phyloP scores from a whole-genome alignment of 2,888 invertebrate species.

The Petrolisthes manimaculis region DNA sequence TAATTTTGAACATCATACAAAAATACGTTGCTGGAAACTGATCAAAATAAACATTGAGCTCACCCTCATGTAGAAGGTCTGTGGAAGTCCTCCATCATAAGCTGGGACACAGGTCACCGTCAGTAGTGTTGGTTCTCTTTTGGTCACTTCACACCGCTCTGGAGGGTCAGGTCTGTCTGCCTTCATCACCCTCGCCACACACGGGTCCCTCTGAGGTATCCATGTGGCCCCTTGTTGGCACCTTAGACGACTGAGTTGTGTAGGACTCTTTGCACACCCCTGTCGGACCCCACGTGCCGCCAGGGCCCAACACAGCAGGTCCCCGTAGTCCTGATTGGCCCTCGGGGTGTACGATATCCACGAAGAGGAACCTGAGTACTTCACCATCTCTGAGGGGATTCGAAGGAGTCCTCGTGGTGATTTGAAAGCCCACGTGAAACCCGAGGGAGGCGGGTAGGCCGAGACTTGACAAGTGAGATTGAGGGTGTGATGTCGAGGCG shows the following conservation, averaged over 20 bases:
- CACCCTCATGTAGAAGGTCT: conserved; percentile 61
- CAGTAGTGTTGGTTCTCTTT: conserved; percentile 20
- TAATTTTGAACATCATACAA: too few species aligned
- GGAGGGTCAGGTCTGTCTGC: conserved; percentile 48
- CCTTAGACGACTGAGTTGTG: not conserved
- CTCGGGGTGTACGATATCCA: conserved; percentile 51
- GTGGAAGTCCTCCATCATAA: conserved; percentile 46
- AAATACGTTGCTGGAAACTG: not conserved
- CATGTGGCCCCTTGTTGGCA: conserved; percentile 1
- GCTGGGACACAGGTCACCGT: conserved; percentile 45
- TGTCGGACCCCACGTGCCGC: not conserved
- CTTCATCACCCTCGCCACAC: conserved; percentile 33
- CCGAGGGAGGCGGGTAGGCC: conserved; percentile 66
- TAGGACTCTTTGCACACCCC: not conserved
- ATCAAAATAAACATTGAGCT: not conserved
- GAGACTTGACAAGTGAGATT: conserved; percentile 67
- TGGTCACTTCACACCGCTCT: conserved; percentile 30
- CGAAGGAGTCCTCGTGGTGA: conserved; percentile 53
- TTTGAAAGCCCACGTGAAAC: conserved; percentile 49
- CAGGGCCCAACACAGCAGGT: conserved; percentile 42
- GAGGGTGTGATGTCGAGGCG: conserved; percentile 67
- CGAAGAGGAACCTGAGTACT: conserved; percentile 24
- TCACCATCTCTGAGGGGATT: conserved; percentile 32
- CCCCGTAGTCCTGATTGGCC: conserved; percentile 39
- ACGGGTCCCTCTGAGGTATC: conserved; percentile 35